phyloP scores from a whole-genome alignment of 2,113 vertebrate species.

The Orycteropus afer region DNA sequence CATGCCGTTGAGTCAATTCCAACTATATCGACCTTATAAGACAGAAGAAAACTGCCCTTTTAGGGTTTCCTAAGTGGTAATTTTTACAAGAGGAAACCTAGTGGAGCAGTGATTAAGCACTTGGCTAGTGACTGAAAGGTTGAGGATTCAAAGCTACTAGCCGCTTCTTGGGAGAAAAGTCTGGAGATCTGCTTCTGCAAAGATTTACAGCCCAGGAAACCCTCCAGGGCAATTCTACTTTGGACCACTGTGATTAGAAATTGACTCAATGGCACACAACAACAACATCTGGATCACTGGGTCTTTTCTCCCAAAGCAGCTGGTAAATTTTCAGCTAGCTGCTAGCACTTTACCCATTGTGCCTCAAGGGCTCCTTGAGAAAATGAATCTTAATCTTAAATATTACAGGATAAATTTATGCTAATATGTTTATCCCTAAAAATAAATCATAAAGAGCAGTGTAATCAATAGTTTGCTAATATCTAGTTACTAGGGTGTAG shows the following conservation, averaged over 20 bases:
- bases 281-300: too few relatives aligned
- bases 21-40: not conserved
- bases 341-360: too few relatives aligned
- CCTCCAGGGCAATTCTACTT: too few relatives aligned
- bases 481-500: not conserved
- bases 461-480: not conserved
- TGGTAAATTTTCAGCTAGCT: too few relatives aligned
- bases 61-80: not conserved
- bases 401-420: not conserved
- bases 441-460: not conserved
- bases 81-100: not conserved
- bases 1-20: not conserved
- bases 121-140: not conserved
- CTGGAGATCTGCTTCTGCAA: too few relatives aligned
- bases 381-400: not conserved
- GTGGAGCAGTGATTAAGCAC: not conserved
- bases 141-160: not conserved
- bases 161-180: not conserved
- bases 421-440: not conserved
- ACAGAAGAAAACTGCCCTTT: not conserved
- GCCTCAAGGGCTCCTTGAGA: too few relatives aligned
- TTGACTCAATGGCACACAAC: too few relatives aligned
- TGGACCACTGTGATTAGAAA: too few relatives aligned
- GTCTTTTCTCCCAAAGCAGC: too few relatives aligned
- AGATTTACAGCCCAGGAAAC: too few relatives aligned